A percentile compares a stretch with the other conserved stretches of the same genome.
These are phyloP conservation scores for Meriones unguiculatus DNA, from an alignment of 2,113 vertebrate genomes.

Conservation along the genomic window DNA sequence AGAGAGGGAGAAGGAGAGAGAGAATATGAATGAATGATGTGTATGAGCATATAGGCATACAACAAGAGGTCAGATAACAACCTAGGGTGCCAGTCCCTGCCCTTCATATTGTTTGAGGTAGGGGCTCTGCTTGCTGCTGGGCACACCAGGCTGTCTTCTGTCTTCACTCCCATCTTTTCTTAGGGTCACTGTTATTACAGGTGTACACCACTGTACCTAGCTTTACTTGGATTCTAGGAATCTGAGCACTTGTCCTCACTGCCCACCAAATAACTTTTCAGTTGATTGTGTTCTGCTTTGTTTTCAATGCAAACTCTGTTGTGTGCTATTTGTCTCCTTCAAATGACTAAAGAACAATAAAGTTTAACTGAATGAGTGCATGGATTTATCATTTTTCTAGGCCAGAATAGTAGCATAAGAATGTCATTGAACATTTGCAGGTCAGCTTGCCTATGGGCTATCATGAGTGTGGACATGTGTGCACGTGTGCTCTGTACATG, in stretches of 20 bases:
- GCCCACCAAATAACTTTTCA: neutral
- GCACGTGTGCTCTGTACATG: too few relatives aligned
- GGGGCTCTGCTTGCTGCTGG: too few relatives aligned
- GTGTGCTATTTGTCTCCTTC: neutral
- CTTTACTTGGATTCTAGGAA: neutral
- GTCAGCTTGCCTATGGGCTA: neutral
- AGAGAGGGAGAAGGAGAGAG: neutral
- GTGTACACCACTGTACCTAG: too few relatives aligned
- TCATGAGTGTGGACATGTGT: neutral
- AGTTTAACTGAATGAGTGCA: neutral
- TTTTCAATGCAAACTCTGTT: neutral
- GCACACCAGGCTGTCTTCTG: neutral
- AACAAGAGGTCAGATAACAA: neutral
- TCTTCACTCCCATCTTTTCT: too few relatives aligned
- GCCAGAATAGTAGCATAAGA: neutral
- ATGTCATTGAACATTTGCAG: neutral
- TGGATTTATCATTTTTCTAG: neutral
- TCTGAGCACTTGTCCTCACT: neutral
- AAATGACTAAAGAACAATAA: neutral
- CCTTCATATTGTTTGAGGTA: too few relatives aligned
- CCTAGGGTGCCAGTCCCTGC: too few relatives aligned
- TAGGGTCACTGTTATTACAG: neutral
- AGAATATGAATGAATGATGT: neutral
- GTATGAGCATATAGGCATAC: neutral
- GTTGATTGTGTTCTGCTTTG: neutral